These are phyloP conservation scores for Cydia amplana DNA, from an alignment of 1,140 invertebrate genomes.

Conservation along the genomic window DNA sequence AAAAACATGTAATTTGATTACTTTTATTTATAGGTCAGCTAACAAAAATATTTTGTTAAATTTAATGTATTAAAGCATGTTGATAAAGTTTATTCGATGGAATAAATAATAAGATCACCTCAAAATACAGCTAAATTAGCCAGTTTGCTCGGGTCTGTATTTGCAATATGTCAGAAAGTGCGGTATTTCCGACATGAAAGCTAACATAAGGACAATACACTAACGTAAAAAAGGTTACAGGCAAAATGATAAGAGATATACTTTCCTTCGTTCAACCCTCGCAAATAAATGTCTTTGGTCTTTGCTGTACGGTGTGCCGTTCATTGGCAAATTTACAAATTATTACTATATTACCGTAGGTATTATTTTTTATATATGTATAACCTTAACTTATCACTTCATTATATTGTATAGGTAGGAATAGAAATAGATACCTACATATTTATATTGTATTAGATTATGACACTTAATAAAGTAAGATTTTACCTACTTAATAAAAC, in stretches of 20 bases:
- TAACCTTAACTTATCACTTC: background rate
- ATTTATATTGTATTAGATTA: too few species aligned
- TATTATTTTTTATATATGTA: constrained; percentile 10
- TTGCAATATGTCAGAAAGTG: background rate
- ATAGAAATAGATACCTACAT: background rate
- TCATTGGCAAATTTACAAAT: constrained; percentile 35
- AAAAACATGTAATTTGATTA: background rate
- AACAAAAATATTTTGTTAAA: background rate
- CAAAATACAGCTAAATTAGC: too few species aligned
- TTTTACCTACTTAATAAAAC: too few species aligned
- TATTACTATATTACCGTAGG: constrained; percentile 30
- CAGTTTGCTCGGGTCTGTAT: too few species aligned
- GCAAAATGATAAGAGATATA: constrained; percentile 62
- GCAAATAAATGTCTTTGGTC: constrained; percentile 55
- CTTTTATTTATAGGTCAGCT: background rate
- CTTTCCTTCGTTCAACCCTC: constrained; percentile 72
- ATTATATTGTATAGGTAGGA: background rate
- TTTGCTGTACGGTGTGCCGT: constrained; percentile 33
- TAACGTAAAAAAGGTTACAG: background rate
- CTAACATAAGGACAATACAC: background rate
- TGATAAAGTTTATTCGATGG: too few species aligned
- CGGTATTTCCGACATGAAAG: background rate
- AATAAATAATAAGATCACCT: too few species aligned
- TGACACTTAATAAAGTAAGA: too few species aligned
- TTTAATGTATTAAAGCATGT: background rate